These are phyloP conservation scores for Anguilla megastoma DNA, from an alignment of 2,797 vertebrate genomes.

Conservation along the genomic window DNA sequence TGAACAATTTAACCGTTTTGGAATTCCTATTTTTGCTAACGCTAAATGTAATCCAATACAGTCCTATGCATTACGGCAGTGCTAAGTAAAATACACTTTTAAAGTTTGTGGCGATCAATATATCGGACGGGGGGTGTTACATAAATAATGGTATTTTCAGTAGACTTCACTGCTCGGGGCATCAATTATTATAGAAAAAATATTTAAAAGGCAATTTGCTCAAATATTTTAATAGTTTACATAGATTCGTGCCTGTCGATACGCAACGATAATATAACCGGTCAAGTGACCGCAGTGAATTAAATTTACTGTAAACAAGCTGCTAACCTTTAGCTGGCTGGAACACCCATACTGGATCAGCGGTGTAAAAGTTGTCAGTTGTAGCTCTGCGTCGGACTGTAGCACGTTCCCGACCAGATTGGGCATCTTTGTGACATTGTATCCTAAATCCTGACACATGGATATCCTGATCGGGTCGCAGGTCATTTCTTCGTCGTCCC, in stretches of 20 bases:
- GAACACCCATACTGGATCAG: slow-evolving; percentile 99
- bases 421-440: slow-evolving; percentile 99
- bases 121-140: background rate
- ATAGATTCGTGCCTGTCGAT: background rate
- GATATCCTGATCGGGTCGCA: slow-evolving; percentile 96
- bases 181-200: background rate
- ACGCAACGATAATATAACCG: background rate
- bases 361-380: slow-evolving; percentile 94
- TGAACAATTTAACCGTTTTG: background rate
- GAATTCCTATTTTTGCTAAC: background rate
- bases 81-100: background rate
- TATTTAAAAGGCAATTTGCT: background rate
- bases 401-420: slow-evolving; percentile 95
- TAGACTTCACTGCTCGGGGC: background rate
- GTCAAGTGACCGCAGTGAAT: background rate
- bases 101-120: background rate
- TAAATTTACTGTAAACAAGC: slow-evolving; percentile 20
- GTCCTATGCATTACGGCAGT: background rate
- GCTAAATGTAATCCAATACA: background rate
- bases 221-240: background rate
- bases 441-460: slow-evolving; percentile 97
- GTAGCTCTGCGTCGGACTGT: slow-evolving; percentile 95
- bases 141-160: background rate
- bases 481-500: slow-evolving; percentile 90
- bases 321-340: slow-evolving; percentile 91